phyloP scores from a whole-genome alignment of 2,888 invertebrate species.

The Anagyrus pseudococci region DNA sequence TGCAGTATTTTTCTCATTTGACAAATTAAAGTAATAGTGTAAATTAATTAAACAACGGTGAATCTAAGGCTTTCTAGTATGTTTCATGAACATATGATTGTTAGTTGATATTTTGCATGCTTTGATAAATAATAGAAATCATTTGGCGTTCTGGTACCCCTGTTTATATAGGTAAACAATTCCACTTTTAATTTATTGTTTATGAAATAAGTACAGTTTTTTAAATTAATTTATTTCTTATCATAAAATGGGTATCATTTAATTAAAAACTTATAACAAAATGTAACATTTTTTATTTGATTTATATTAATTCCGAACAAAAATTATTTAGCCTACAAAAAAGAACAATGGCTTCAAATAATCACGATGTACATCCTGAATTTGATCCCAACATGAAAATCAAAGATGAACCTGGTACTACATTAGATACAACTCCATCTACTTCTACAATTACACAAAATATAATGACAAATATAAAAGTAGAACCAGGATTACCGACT shows the following conservation, averaged over 20 bases:
- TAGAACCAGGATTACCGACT: constrained; percentile 48
- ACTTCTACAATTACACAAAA: constrained; percentile 27
- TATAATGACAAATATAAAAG: constrained; percentile 47
- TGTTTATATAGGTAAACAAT: too few species aligned
- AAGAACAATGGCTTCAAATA: constrained; percentile 41
- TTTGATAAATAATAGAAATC: too few species aligned
- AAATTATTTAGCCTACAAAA: constrained; percentile 11
- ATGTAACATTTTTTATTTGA: too few species aligned
- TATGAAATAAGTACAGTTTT: not conserved
- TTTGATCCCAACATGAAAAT: constrained; percentile 34
- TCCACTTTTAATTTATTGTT: not conserved
- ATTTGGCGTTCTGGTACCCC: too few species aligned
- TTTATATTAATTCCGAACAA: not conserved
- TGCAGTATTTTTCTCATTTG: too few species aligned
- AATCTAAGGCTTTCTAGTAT: too few species aligned
- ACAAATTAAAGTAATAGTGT: too few species aligned
- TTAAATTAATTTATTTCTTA: not conserved
- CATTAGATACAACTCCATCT: constrained; percentile 13
- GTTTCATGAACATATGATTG: too few species aligned
- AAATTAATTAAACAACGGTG: too few species aligned
- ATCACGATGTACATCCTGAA: constrained; percentile 27
- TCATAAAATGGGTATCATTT: not conserved
- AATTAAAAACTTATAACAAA: too few species aligned
- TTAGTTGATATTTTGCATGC: too few species aligned
- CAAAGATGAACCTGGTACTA: constrained; percentile 31